A percentile compares a stretch with the other conserved stretches of the same genome.
phyloP scores from a whole-genome alignment of 2,888 invertebrate genomes.

The Apeira syringaria region DNA sequence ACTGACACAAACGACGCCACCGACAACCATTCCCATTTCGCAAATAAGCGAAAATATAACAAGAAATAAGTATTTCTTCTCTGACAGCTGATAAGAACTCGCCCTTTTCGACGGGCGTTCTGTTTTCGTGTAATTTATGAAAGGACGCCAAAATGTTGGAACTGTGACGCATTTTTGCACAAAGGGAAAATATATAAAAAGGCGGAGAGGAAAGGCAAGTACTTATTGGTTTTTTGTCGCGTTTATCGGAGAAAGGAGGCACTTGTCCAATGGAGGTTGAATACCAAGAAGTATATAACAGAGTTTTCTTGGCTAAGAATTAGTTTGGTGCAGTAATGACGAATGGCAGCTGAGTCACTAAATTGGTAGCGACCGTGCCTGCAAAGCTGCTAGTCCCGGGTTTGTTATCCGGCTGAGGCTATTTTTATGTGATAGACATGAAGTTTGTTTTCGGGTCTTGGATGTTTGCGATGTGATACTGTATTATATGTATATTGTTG shows the following conservation, averaged over 20 bases:
- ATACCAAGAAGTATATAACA: too few relatives aligned
- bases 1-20: neutral
- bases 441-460: too few relatives aligned
- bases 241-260: neutral
- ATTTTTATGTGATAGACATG: too few relatives aligned
- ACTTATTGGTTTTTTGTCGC: neutral
- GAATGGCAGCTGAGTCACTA: too few relatives aligned
- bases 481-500: too few relatives aligned
- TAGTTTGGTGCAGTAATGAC: too few relatives aligned
- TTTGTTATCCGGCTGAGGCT: too few relatives aligned
- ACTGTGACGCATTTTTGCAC: neutral
- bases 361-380: too few relatives aligned
- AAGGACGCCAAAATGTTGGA: slow-evolving; percentile 1
- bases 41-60: neutral
- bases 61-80: neutral
- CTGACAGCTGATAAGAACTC: slow-evolving; percentile 4
- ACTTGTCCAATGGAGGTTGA: too few relatives aligned
- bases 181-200: neutral
- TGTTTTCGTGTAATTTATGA: slow-evolving; percentile 1
- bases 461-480: too few relatives aligned
- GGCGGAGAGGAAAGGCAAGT: neutral
- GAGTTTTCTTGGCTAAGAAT: too few relatives aligned
- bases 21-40: neutral
- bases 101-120: neutral
- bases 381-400: too few relatives aligned